Conservation (phyloP, 2,888 invertebrate genomes). For the Gonocerus acuteangulatus region DNA sequence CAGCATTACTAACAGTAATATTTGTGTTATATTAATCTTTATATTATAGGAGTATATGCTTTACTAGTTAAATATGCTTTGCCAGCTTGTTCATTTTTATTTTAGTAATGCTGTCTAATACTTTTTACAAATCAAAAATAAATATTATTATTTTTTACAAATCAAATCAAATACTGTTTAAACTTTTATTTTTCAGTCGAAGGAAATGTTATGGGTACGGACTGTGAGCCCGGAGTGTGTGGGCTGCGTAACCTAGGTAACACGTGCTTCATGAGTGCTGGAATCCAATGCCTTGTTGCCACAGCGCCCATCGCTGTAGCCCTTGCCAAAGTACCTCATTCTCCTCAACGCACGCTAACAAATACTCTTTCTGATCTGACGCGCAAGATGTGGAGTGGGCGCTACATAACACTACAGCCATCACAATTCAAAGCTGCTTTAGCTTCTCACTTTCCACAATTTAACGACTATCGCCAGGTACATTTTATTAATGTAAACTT, state of each 20-base stretch:
- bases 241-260: slow-evolving; percentile 52
- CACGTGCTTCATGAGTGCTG: slow-evolving; percentile 54
- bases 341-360: slow-evolving; percentile 44
- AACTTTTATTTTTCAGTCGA: slow-evolving; percentile 20
- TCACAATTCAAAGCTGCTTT: slow-evolving; percentile 53
- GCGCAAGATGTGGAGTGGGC: slow-evolving; percentile 53
- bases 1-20: no score
- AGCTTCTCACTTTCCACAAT: slow-evolving; percentile 53
- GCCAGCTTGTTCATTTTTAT: no score
- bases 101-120: no score
- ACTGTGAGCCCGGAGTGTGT: slow-evolving; percentile 47
- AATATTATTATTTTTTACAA: no score
- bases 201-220: slow-evolving; percentile 29
- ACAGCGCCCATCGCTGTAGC: slow-evolving; percentile 50
- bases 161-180: no score
- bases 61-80: no score
- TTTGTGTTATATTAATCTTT: no score
- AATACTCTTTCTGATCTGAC: slow-evolving; percentile 49
- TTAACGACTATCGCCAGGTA: slow-evolving; percentile 56
- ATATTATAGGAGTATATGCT: no score
- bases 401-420: slow-evolving; percentile 49
- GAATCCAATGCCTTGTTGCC: slow-evolving; percentile 51
- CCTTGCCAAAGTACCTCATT: slow-evolving; percentile 41
- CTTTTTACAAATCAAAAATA: no score
- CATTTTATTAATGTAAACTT: slow-evolving; percentile 4